phyloP scores from a whole-genome alignment of 2,113 vertebrate species.

The Pseudopodoces humilis region DNA sequence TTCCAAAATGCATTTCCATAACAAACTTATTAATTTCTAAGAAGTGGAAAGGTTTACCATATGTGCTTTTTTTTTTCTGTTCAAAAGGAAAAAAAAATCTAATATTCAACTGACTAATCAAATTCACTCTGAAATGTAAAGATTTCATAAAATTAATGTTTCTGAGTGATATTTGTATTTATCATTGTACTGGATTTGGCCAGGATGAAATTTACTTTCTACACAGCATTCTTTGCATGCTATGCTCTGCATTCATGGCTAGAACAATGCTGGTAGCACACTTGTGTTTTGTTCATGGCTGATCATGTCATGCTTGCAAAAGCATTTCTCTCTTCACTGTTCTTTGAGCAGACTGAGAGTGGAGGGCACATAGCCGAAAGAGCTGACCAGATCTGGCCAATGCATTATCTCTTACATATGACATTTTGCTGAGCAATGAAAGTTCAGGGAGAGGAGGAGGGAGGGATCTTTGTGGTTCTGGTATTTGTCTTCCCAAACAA shows the following conservation, averaged over 20 bases:
- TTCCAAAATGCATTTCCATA: conserved; percentile 8
- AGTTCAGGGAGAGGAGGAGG: background rate
- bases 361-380: background rate
- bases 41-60: background rate
- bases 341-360: background rate
- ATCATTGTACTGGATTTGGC: background rate
- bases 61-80: background rate
- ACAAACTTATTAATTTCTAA: background rate
- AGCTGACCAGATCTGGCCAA: background rate
- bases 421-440: background rate
- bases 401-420: fast-evolving
- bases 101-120: background rate
- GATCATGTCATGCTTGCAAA: fast-evolving
- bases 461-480: background rate
- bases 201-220: background rate
- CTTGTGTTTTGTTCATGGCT: background rate
- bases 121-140: background rate
- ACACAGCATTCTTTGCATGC: too few relatives aligned
- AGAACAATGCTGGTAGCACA: background rate
- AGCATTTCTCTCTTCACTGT: background rate
- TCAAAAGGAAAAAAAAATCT: background rate
- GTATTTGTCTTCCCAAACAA: background rate
- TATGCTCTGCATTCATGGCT: background rate
- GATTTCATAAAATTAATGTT: background rate
- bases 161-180: background rate